Evolutionary conservation across 2,888 invertebrate genomes (phyloP).

Genomic region (Sphaeridia pumilis): DNA sequence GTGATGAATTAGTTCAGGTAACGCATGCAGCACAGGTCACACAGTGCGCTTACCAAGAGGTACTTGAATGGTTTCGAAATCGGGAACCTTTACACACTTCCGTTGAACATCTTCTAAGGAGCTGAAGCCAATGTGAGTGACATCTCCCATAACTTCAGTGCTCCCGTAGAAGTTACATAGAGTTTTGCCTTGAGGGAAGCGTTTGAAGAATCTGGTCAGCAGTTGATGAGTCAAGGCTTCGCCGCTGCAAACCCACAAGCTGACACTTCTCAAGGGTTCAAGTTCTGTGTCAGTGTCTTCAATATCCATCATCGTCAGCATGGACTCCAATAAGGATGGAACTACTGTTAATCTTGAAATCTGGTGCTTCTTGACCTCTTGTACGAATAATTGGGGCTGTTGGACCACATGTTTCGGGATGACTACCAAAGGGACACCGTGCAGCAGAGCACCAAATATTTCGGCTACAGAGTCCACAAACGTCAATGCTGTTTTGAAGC

Average conservation of each 20-base stretch:
- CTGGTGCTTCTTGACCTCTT: background rate
- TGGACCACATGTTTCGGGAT: background rate
- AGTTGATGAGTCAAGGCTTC: slow-evolving; percentile 13
- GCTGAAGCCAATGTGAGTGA: slow-evolving; percentile 62
- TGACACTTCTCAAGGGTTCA: background rate
- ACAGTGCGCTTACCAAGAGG: slow-evolving; percentile 14
- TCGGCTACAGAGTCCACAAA: slow-evolving; percentile 68
- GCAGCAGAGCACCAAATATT: slow-evolving; percentile 14
- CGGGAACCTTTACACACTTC: slow-evolving; percentile 37
- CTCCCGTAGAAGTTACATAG: slow-evolving; percentile 84
- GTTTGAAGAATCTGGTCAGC: slow-evolving; percentile 61
- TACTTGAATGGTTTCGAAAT: background rate
- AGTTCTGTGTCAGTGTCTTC: background rate
- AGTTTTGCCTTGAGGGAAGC: slow-evolving; percentile 44
- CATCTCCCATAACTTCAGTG: slow-evolving; percentile 84
- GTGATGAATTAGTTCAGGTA: too few relatives aligned
- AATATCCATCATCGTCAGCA: background rate
- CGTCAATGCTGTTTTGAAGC: slow-evolving; percentile 81
- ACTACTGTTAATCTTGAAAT: slow-evolving; percentile 9
- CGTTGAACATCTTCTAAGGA: slow-evolving; percentile 45
- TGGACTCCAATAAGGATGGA: slow-evolving; percentile 8
- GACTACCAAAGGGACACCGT: slow-evolving; percentile 1
- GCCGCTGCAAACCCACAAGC: slow-evolving; percentile 9
- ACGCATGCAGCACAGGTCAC: too few relatives aligned
- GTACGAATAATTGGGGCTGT: slow-evolving; percentile 1